These are phyloP conservation scores for Chrysodeixis includens DNA, from an alignment of 2,888 invertebrate species.

Conservation along the genomic window DNA sequence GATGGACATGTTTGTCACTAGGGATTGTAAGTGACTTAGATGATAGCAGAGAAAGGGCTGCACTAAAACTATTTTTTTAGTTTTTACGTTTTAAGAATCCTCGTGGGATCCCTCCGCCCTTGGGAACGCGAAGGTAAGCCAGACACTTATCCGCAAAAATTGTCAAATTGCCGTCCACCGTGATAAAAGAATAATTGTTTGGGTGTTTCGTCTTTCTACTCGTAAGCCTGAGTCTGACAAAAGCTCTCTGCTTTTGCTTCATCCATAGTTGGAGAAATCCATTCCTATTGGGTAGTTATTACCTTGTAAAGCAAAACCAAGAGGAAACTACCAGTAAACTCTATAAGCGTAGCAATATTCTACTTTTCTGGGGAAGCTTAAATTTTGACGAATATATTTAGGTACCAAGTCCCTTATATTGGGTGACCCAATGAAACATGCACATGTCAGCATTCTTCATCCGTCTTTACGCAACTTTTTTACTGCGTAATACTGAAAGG, in stretches of 20 bases:
- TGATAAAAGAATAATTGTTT: too few species aligned
- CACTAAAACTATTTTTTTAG: background rate
- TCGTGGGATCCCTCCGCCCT: background rate
- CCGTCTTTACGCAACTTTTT: background rate
- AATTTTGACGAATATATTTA: background rate
- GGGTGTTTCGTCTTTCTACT: too few species aligned
- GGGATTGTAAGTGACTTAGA: background rate
- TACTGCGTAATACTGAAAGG: constrained; percentile 2
- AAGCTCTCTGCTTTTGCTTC: too few species aligned
- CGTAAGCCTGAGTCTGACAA: too few species aligned
- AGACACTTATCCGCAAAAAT: background rate
- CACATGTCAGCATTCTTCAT: background rate
- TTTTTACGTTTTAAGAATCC: background rate
- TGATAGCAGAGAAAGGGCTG: background rate
- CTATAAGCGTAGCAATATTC: too few species aligned
- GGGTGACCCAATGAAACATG: background rate
- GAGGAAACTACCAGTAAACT: too few species aligned
- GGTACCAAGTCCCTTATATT: background rate
- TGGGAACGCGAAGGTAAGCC: background rate
- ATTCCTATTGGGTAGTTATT: too few species aligned
- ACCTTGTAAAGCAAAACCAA: too few species aligned
- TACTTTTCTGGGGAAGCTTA: too few species aligned
- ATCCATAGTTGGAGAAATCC: too few species aligned
- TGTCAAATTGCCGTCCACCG: background rate
- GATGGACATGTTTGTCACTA: background rate